These are phyloP conservation scores for Sminthopsis crassicaudata DNA, from an alignment of 2,113 vertebrate species.

Conservation along the genomic window DNA sequence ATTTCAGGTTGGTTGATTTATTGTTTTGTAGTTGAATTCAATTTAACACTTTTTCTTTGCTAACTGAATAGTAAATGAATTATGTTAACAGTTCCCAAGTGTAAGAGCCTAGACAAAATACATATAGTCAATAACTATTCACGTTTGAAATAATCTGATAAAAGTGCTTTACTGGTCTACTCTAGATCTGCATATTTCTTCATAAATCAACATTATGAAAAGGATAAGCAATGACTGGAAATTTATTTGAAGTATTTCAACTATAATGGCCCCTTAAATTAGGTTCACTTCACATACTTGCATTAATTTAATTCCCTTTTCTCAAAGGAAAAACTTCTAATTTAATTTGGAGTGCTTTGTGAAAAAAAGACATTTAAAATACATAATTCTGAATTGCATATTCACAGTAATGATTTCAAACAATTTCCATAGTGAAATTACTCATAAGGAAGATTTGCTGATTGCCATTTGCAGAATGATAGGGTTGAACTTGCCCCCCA, in stretches of 20 bases:
- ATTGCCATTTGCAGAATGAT: not conserved
- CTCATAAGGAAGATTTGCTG: not conserved
- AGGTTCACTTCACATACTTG: constrained; percentile 13
- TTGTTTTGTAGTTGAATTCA: constrained; percentile 62
- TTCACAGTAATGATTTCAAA: not conserved
- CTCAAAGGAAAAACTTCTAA: constrained; percentile 12
- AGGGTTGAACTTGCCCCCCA: not conserved
- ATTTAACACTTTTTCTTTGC: constrained; percentile 61
- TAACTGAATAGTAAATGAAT: constrained; percentile 60
- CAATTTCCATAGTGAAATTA: constrained; percentile 4
- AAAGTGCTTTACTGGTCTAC: constrained; percentile 33
- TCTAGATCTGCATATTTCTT: constrained; percentile 66
- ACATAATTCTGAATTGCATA: constrained; percentile 23
- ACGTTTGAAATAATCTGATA: constrained; percentile 43
- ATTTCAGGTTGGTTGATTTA: constrained; percentile 67
- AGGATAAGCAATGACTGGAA: constrained; percentile 35
- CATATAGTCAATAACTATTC: constrained; percentile 52
- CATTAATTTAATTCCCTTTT: constrained; percentile 42
- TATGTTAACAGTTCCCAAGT: constrained; percentile 58
- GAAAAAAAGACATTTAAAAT: constrained; percentile 5
- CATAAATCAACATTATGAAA: constrained; percentile 62
- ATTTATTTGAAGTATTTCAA: constrained; percentile 54
- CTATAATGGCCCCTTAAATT: constrained; percentile 52
- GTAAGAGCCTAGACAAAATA: constrained; percentile 39
- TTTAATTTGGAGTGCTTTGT: constrained; percentile 44